Evolutionary conservation across 2,113 vertebrate genomes (phyloP), one percentile per base, ranked within the genome.

Genomic region (Donacobius atricapilla): DNA sequence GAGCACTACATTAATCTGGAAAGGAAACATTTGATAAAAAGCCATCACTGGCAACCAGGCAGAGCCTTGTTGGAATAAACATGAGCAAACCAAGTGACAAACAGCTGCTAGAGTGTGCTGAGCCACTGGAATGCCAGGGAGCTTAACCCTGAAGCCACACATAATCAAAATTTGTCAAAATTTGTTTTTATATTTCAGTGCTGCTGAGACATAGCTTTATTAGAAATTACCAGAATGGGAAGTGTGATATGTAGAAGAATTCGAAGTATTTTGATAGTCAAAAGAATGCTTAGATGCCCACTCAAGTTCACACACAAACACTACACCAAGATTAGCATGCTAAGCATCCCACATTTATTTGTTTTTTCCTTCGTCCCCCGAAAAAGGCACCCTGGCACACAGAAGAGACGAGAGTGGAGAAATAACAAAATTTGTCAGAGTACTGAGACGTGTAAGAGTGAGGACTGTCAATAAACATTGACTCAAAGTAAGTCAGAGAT

Each of bases 41-140:
- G 30, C 14, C 24, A 39, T 33, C 3, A 0, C 13, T 65, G 58
- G 80, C 65, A 94, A 82, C 2, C 11, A 91, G 28, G 20, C 20
- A 91, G 28, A 78, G 33, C 31, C 11, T 48, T 69, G 11, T 22
- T 76, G 66, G 18, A 58, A 93, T 73, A 83, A 12, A 50, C 57
- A 58, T 21, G 13, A 53, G 42, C 11, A 85, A 87, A 80, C 5
- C 21, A 85, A 71, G 39, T 42, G 39, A 82, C n/a, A 93, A 94
- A 15, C 45, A 84, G 37, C 12, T 61, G 35, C 42, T 14, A 24
- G 13, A 0, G 0, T 13, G 24, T 79, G n/a, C 42, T 2, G 0
- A 87, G 48, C 57, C 30, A 24, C 17, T 90, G 63, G 45, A 85
- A 93, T 0, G 1, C 11, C 1, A 6, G 16, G 10, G 27, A 87